Evolutionary conservation across 2,888 invertebrate genomes (phyloP).

Genomic region (Uloborus plumipes): DNA sequence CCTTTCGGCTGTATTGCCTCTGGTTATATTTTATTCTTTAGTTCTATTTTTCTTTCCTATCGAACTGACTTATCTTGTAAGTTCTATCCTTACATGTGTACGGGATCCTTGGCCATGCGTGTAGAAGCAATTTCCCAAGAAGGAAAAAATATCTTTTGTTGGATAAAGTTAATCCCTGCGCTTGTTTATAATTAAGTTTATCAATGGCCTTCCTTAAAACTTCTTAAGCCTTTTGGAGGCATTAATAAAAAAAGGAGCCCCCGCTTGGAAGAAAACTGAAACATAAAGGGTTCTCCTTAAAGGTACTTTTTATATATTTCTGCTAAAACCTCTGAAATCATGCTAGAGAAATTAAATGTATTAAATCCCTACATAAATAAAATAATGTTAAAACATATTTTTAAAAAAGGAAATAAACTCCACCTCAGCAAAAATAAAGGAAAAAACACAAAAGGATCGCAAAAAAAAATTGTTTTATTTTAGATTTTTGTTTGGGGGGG

Average conservation of each 20-base stretch:
- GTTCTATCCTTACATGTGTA: constrained; percentile 1
- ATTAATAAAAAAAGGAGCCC: not conserved
- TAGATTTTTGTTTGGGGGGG: too few species aligned
- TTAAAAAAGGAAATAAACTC: too few species aligned
- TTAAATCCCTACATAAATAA: too few species aligned
- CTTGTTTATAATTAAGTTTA: constrained; percentile 27
- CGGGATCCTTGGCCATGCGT: constrained; percentile 22
- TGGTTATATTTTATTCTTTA: constrained; percentile 3
- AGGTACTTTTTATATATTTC: too few species aligned
- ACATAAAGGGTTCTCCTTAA: too few species aligned
- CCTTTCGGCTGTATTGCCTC: not conserved
- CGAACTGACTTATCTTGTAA: constrained; percentile 11
- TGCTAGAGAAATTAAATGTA: too few species aligned
- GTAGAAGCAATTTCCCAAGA: constrained; percentile 2
- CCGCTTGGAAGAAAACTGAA: too few species aligned
- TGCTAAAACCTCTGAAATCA: too few species aligned
- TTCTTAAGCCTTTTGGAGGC: not conserved
- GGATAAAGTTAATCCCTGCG: constrained; percentile 22
- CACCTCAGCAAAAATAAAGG: too few species aligned
- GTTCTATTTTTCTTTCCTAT: constrained; percentile 4
- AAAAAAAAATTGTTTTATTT: too few species aligned
- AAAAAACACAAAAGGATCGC: too few species aligned
- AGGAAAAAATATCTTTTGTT: constrained; percentile 16
- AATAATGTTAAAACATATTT: too few species aligned
- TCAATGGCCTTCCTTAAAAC: constrained; percentile 16